Evolutionary conservation across 1,140 invertebrate species (phyloP), one percentile per base, ranked within the genome.

Genomic region (Eueides isabella): DNA sequence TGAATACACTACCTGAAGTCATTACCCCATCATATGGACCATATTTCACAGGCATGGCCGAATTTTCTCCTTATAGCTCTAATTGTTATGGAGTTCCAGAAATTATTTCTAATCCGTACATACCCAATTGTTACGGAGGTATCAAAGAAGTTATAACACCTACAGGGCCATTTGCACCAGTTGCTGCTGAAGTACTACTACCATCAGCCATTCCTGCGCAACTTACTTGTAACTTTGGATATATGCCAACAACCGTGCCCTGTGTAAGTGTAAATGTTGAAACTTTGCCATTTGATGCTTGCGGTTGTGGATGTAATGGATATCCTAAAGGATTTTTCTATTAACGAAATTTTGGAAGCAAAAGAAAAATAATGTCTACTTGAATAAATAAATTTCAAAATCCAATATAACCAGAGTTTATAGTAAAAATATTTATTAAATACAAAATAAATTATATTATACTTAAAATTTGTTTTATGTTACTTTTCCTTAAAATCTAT

Each of bases 141-240:
- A 23, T 74, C 26, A 74, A 30, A 4, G 76, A 78, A 66, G 5
- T 78, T 64, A 48, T 78, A 19, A 12, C 74, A 5, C 75, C 76
- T 44, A 35, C 63, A 26, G 75, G 72, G 2, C 71, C 77, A 23
- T 71, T 77, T 16, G 30, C 74, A 3, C 79, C 72, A 6, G 61
- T 83, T 9, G 67, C 79, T 14, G 74, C 84, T 35, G 83, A 87
- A 44, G 72, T 87, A 0, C 19, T 80, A 2, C 72, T 85, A 29
- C 84, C 84, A 3, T 66, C 79, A 30, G 48, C 79, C 12, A 80
- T 85, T 28, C 85, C 85, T 28, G 84, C 83, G 6, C 83, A 82
- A 31, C 65, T 86, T 35, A 80, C 72, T 1, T 83, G 82, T 30
- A 85, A 85, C 31, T 76, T 81, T 62, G 83, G 83, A 6, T 83